Evolutionary conservation across 2,113 vertebrate species (phyloP).

Genomic region (Australoheros scitulus): DNA sequence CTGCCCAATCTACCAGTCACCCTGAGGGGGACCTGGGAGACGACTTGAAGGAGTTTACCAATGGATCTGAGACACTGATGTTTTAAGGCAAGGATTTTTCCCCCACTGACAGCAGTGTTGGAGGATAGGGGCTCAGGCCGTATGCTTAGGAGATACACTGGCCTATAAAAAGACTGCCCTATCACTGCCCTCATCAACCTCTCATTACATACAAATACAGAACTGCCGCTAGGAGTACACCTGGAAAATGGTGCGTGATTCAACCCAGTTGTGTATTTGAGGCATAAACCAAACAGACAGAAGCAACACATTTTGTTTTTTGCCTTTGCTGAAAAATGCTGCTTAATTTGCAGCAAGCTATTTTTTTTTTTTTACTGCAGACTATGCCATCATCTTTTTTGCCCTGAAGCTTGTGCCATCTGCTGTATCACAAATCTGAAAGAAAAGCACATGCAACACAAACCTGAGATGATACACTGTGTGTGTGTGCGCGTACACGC

Average conservation of each 20-base stretch:
- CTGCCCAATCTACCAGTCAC: not conserved
- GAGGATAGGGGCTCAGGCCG: not conserved
- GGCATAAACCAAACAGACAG: not conserved
- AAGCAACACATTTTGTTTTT: not conserved
- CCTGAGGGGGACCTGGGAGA: not conserved
- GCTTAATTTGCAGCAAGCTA: slow-evolving; percentile 1
- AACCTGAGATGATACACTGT: not conserved
- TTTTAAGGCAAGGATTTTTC: not conserved
- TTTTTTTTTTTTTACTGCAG: not conserved
- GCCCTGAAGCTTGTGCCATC: not conserved
- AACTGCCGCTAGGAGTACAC: not conserved
- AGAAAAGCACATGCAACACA: not conserved
- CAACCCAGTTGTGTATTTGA: not conserved
- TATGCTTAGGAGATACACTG: not conserved
- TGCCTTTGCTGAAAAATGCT: not conserved
- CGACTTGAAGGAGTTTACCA: not conserved
- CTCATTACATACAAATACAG: not conserved
- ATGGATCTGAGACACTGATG: not conserved
- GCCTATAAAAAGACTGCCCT: not conserved
- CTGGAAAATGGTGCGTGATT: not conserved
- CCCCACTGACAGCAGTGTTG: too few species aligned
- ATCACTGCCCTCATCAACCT: not conserved
- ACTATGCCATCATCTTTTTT: not conserved
- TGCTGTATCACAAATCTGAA: not conserved
- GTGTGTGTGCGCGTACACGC: too few species aligned